Conservation (phyloP, 2,888 invertebrate species). For the Silvanus unidentatus region DNA sequence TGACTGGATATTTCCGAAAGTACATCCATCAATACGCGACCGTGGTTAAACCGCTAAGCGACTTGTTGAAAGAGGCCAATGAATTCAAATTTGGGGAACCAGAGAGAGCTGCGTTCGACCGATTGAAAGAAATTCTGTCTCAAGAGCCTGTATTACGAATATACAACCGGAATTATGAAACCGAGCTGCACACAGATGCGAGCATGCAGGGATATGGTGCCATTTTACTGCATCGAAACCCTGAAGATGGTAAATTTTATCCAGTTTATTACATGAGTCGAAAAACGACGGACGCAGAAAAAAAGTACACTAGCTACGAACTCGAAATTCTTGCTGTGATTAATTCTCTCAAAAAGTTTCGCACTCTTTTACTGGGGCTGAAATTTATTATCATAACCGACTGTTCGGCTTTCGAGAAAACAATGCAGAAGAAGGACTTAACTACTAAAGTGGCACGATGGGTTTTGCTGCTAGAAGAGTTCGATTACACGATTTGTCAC, state of each 20-base stretch:
- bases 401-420: too few species aligned
- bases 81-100: constrained; percentile 16
- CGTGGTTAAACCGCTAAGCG: constrained; percentile 33
- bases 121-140: constrained; percentile 15
- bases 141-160: constrained; percentile 18
- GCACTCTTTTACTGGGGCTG: constrained; percentile 29
- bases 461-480: too few species aligned
- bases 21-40: constrained; percentile 30
- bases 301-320: constrained; percentile 30
- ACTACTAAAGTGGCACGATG: too few species aligned
- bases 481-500: too few species aligned
- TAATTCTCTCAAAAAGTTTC: constrained; percentile 30
- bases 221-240: constrained; percentile 25
- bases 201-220: constrained; percentile 27
- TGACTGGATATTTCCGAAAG: constrained; percentile 35
- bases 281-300: constrained; percentile 28
- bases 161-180: constrained; percentile 13
- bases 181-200: constrained; percentile 30
- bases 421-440: too few species aligned
- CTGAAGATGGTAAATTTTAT: constrained; percentile 24
- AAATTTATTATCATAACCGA: too few species aligned
- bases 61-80: constrained; percentile 23
- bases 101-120: constrained; percentile 14
- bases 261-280: constrained; percentile 32
- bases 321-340: constrained; percentile 32